Evolutionary conservation across 2,113 vertebrate genomes (phyloP), one percentile per base, ranked within the genome.

Genomic region (Sorex fumeus): DNA sequence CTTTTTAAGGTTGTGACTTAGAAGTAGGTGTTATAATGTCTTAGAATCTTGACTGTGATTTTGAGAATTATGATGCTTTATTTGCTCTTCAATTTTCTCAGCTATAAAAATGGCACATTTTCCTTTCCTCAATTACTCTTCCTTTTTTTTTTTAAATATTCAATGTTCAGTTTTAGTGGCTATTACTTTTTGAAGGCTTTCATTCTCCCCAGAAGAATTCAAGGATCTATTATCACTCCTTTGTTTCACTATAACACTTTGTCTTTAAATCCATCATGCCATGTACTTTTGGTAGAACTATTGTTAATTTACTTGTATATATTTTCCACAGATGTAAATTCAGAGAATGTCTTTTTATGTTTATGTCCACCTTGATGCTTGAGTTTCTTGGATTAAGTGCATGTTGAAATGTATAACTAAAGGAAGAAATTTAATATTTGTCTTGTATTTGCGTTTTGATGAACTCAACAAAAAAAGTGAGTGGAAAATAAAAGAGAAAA

Each of bases 151-250:
- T n/a, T n/a, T 47, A 10, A 36, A 30, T 3, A 66, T 8, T 71
- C 23, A 64, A 12, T 21, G 87, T 25, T 79, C 25, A 76, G 21
- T 19, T 60, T 82, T 84, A 67, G 9, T 32, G 60, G 16, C 45
- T 91, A 18, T 83, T 79, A 28, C 21, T 80, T 86, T 57, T 47
- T 64, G 21, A 87, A 96, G 10, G 75, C 8, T 74, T 89, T 72
- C 13, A 43, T 87, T 87, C 60, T 81, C 25, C 15, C n/a, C 19
- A 30, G 23, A 70, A 80, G 19, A n/a, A 60, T 53, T 74, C 32
- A 66, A 57, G 27, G 32, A 66, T 36, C 43, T 88, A 36, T 77
- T 72, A 21, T 50, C 9, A 4, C 11, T 50, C 18, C 8, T 77
- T 9, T 27, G 27, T 64, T 81, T 91, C 50, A 40, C 27, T 81